phyloP scores from a whole-genome alignment of 2,113 vertebrate species.

The Sapayoa aenigma region DNA sequence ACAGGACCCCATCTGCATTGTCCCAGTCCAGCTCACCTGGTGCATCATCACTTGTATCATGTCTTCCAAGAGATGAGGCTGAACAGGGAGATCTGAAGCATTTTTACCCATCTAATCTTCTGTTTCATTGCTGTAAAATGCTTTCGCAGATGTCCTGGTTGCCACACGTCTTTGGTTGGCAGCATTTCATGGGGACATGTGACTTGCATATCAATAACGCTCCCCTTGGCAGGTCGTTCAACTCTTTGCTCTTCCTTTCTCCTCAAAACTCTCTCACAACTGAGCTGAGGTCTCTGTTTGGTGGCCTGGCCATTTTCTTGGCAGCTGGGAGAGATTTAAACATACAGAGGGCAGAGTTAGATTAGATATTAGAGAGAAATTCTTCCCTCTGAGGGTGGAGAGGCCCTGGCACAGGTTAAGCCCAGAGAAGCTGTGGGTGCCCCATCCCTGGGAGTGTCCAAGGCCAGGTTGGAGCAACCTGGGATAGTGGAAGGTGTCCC shows the following conservation, averaged over 20 bases:
- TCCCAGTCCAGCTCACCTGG: background rate
- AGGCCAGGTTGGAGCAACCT: fast-evolving
- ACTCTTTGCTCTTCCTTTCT: background rate
- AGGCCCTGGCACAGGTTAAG: background rate
- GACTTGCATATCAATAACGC: background rate
- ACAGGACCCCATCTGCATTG: background rate
- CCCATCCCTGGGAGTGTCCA: background rate
- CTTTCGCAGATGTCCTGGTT: background rate
- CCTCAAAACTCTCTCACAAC: background rate
- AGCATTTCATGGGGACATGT: background rate
- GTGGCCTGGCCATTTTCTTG: background rate
- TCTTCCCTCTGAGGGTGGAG: fast-evolving
- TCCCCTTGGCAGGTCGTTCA: background rate
- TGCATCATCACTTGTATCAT: background rate
- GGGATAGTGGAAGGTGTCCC: fast-evolving
- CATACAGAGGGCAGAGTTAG: background rate
- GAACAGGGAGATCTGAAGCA: background rate
- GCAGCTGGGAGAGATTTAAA: background rate
- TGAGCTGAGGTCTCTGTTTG: background rate
- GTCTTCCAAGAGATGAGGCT: background rate
- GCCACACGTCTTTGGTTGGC: background rate
- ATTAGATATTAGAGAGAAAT: background rate
- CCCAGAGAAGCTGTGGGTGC: background rate
- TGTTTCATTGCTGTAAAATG: background rate
- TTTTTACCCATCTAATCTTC: background rate